Base-by-base conservation (phyloP, 1,140 invertebrate genomes). In the Gonatopus flavifemur region DNA sequence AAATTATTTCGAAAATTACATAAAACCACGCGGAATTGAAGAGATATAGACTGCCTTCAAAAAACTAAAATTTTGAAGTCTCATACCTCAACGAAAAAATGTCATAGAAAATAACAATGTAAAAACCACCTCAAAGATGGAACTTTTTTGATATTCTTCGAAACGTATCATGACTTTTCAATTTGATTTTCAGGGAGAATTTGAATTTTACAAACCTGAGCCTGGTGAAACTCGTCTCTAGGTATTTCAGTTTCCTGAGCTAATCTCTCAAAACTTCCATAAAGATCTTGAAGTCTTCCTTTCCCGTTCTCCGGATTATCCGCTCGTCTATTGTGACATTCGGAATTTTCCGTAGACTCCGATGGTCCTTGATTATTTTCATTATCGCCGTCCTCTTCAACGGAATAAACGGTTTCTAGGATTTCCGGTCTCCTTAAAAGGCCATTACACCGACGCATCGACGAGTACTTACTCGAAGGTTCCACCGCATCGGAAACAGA, bases 321-420 rank as follows among this genome's bases (percentile, higher is more conserved):
- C 19, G 49, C 41, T 40, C 66, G 66, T 42, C 55, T 66, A 0
- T 70, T 72, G 7, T 75, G 67, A 40, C 48, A 69, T 16, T 72
- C 73, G 2, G 66, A 63, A 24, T 68, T 70, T 24, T 69, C 67
- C 28, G 63, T 69, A 13, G 66, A 57, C 25, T 70, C 72, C 15
- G 65, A 59, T 18, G 81, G 70, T 21, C 81, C 83, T 55, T 83
- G 83, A 42, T 81, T 81, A n/a, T 76, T 80, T 47, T 84, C 83
- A 25, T 80, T 82, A 52, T 90, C 88, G 0, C 74, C 85, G 69
- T 91, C 89, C 64, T 91, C 89, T 66, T 91, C 89, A 0, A 91
- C 88, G 55, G 88, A 90, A 70, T 90, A 91, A 0, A 91, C 89
- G 0, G 89, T 91, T 64, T 91, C 89, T n/a, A 91, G 72, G 13